These are phyloP conservation scores for Cerastoderma edule DNA, from an alignment of 2,888 invertebrate genomes.

Conservation along the genomic window DNA sequence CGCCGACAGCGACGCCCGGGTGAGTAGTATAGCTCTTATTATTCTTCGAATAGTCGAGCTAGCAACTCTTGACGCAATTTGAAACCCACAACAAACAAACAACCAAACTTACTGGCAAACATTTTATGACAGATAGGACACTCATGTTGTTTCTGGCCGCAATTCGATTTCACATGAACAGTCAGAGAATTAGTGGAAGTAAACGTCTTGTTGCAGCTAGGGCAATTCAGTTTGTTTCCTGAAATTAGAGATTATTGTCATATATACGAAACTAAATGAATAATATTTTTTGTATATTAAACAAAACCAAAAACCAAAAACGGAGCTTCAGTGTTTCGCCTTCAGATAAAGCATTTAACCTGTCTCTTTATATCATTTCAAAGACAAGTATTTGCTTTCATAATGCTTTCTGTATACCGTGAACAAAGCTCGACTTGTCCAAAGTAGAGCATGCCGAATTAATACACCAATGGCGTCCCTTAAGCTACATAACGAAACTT, in stretches of 20 bases:
- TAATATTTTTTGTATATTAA: too few species aligned
- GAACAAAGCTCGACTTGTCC: too few species aligned
- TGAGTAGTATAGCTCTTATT: too few species aligned
- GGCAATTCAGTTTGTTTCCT: conserved; percentile 33
- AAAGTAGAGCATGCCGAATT: too few species aligned
- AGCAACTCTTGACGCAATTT: background rate
- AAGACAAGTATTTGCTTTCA: background rate
- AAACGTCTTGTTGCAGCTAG: conserved; percentile 32
- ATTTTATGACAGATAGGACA: conserved; percentile 84
- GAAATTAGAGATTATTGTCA: background rate
- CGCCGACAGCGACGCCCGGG: too few species aligned
- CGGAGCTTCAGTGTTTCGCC: too few species aligned
- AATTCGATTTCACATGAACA: conserved; percentile 84
- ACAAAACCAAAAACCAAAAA: too few species aligned
- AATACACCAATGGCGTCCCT: background rate
- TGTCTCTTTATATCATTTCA: too few species aligned
- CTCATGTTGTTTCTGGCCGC: conserved; percentile 83
- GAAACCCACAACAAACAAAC: conserved; percentile 74
- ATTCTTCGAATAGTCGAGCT: too few species aligned
- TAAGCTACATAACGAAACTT: background rate
- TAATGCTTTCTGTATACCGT: background rate
- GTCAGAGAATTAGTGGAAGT: conserved; percentile 76
- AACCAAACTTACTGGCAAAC: conserved; percentile 70
- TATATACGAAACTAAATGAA: background rate
- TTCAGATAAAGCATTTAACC: too few species aligned